Evolutionary conservation across 1,140 invertebrate genomes (phyloP), one percentile per base, ranked within the genome.

Genomic region (Reticulitermes speratus): DNA sequence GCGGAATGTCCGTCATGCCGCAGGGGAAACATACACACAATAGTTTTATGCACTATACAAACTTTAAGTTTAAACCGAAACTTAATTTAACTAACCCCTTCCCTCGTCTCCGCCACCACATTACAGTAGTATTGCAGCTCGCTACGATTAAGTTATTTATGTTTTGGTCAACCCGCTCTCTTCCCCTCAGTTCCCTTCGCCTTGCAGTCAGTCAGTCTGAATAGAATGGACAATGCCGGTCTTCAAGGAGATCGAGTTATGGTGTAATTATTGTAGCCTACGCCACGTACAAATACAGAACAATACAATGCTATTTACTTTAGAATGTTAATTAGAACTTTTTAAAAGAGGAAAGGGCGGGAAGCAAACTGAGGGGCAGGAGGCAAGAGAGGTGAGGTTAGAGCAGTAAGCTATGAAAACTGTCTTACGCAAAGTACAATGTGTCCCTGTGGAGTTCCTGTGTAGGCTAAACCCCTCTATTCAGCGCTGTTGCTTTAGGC

Each of bases 1-100:
- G 65, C 14, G 65, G 65, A n/a, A 25, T 75, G 65, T 75, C 65
- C 65, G 65, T 75, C 65, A 75, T 75, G 65, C 65, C 65, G 65
- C 65, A 30, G 65, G 65, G n/a, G 65, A 25, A 75, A 75, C 25
- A 75, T 30, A 75, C 65, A 75, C n/a, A 75, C 65, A 75, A 75
- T 75, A 75, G 65, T 75, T 75, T 75, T 75, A 75, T 75, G 65
- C 65, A 75, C 65, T 75, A 30, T 75, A 75, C 65, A n/a, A 75
- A 75, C 65, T 75, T 75, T 75, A 75, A 75, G 65, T 75, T 75
- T 75, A 75, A 75, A 75, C 25, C 14, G 65, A 75, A 75, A 75
- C 65, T 75, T 75, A 75, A 75, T 75, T 75, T 75, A 75, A 75
- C 65, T 75, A 75, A 75, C 65, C n/a, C 65, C 65, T 14, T 30